phyloP scores from a whole-genome alignment of 2,888 invertebrate genomes.

The Ephialtes manifestator region DNA sequence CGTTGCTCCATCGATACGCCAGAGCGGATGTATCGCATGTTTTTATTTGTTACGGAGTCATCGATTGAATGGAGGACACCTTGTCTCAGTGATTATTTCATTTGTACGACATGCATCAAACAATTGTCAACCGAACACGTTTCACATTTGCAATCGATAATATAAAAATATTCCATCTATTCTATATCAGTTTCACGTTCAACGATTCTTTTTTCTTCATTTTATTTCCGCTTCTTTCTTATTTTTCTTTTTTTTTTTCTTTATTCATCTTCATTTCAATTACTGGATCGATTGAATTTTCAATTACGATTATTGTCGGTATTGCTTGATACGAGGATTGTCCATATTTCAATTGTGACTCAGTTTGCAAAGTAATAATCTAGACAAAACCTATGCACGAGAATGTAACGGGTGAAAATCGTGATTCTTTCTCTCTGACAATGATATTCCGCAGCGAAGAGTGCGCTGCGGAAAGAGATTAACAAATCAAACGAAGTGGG shows the following conservation, averaged over 20 bases:
- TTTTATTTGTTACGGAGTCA: slow-evolving; percentile 40
- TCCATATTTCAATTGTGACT: slow-evolving; percentile 74
- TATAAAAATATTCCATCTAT: slow-evolving; percentile 85
- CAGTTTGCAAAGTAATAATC: slow-evolving; percentile 45
- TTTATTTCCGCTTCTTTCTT: slow-evolving; percentile 69
- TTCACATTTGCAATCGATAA: slow-evolving; percentile 74
- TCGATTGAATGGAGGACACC: slow-evolving; percentile 58
- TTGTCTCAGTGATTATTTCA: slow-evolving; percentile 27
- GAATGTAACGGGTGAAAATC: background rate
- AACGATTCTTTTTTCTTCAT: slow-evolving; percentile 45
- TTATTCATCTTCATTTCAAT: slow-evolving; percentile 72
- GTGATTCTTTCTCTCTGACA: slow-evolving; percentile 12
- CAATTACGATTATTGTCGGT: slow-evolving; percentile 83
- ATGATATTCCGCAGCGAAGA: slow-evolving; percentile 16
- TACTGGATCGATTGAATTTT: slow-evolving; percentile 72
- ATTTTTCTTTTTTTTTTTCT: slow-evolving; percentile 63
- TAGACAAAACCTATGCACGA: slow-evolving; percentile 19
- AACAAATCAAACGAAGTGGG: slow-evolving; percentile 30
- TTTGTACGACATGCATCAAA: slow-evolving; percentile 67
- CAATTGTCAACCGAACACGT: slow-evolving; percentile 68
- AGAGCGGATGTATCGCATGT: slow-evolving; percentile 38
- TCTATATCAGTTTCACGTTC: slow-evolving; percentile 74
- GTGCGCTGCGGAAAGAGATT: background rate
- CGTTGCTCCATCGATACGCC: slow-evolving; percentile 49
- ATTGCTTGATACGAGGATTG: slow-evolving; percentile 83